These are phyloP conservation scores for Acronicta leporina DNA, from an alignment of 2,888 invertebrate genomes.

Conservation along the genomic window DNA sequence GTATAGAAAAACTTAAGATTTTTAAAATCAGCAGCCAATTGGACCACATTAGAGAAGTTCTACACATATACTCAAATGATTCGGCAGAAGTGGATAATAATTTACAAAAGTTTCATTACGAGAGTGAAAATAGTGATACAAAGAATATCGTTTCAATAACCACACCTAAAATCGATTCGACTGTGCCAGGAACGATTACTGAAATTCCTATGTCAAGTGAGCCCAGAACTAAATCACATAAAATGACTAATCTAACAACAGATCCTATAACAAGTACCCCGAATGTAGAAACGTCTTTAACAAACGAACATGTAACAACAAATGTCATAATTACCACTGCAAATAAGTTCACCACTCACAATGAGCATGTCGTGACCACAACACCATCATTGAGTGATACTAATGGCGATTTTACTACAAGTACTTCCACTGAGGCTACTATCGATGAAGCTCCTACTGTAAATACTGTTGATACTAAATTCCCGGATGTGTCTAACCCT, in stretches of 20 bases:
- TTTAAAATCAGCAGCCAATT: conserved; percentile 76
- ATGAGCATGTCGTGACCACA: conserved; percentile 71
- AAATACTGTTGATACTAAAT: conserved; percentile 74
- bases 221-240: conserved; percentile 8
- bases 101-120: conserved; percentile 74
- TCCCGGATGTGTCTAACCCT: conserved; percentile 76
- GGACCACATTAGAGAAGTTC: conserved; percentile 77
- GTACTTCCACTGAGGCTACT: conserved; percentile 52
- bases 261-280: conserved; percentile 23
- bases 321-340: conserved; percentile 60
- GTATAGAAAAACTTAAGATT: conserved; percentile 81
- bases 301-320: conserved; percentile 57
- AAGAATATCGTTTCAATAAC: conserved; percentile 21
- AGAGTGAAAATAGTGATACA: conserved; percentile 61
- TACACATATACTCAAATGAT: conserved; percentile 80
- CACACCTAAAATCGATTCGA: conserved; percentile 6
- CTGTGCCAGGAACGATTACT: conserved; percentile 39
- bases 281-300: conserved; percentile 56
- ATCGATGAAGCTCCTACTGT: conserved; percentile 59
- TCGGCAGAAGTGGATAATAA: conserved; percentile 66
- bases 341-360: conserved; percentile 64
- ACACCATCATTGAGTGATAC: conserved; percentile 64
- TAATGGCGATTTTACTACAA: conserved; percentile 59
- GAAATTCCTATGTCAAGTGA: conserved; percentile 43
- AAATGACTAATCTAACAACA: conserved; percentile 8